These are phyloP conservation scores for Cuculus canorus DNA, from an alignment of 2,797 vertebrate species.

Conservation along the genomic window DNA sequence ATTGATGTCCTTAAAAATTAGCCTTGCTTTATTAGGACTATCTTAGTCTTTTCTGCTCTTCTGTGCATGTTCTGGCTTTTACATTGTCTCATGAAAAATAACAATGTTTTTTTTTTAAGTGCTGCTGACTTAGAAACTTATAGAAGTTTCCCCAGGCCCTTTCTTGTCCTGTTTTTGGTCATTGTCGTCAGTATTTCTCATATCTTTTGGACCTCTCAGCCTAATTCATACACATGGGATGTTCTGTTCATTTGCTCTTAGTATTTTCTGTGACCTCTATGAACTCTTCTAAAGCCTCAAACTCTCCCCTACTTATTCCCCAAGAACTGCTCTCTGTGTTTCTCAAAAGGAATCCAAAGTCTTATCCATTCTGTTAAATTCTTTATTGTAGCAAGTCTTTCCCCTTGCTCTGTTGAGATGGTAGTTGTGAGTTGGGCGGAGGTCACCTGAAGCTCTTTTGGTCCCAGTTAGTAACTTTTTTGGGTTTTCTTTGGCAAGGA, in stretches of 20 bases:
- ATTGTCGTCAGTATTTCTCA: background rate
- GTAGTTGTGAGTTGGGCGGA: background rate
- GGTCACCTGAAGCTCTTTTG: background rate
- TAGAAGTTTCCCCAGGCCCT: background rate
- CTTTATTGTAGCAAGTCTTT: background rate
- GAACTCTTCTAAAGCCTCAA: background rate
- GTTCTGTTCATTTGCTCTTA: background rate
- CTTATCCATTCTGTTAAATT: background rate
- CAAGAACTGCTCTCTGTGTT: background rate
- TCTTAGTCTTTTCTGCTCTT: background rate
- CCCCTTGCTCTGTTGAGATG: background rate
- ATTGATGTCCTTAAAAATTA: background rate
- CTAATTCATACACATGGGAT: rapidly evolving
- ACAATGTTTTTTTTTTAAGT: background rate
- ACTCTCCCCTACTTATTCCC: background rate
- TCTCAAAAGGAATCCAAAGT: background rate
- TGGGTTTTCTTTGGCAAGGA: background rate
- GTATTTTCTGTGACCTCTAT: background rate
- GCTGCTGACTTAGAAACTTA: background rate
- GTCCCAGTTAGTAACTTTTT: background rate
- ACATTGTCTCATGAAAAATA: background rate
- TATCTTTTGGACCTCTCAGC: background rate
- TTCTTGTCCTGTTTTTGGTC: background rate
- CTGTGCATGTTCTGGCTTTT: background rate
- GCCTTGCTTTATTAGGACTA: background rate